A percentile compares a stretch with the other conserved stretches of the same genome.
phyloP scores from a whole-genome alignment of 2,113 vertebrate species.

The Motacilla alba region DNA sequence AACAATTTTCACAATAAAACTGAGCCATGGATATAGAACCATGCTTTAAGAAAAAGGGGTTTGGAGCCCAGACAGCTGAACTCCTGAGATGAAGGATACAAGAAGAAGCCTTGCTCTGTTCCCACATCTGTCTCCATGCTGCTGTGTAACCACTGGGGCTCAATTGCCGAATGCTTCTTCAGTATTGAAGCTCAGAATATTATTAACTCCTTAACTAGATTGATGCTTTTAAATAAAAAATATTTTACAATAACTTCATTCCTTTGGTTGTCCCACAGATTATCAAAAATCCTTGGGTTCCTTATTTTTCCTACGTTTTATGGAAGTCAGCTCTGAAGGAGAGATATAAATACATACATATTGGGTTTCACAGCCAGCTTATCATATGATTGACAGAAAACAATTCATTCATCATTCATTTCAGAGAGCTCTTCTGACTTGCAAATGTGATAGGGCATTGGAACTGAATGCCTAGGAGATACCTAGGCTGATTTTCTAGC shows the following conservation, averaged over 20 bases:
- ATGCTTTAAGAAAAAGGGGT: background rate
- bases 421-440: conserved; percentile 33
- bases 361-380: background rate
- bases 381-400: conserved; percentile 47
- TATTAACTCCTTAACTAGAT: background rate
- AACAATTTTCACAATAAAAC: background rate
- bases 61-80: background rate
- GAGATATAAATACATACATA: background rate
- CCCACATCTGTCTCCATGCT: background rate
- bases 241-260: background rate
- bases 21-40: background rate
- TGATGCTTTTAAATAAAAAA: background rate
- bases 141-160: background rate
- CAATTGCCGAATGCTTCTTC: background rate
- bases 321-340: background rate
- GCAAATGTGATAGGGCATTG: conserved; percentile 22
- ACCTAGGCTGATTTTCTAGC: conserved; percentile 3
- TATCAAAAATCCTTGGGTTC: background rate
- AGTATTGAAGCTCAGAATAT: background rate
- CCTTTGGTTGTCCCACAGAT: background rate
- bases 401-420: conserved; percentile 38
- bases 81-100: background rate
- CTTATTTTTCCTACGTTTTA: background rate
- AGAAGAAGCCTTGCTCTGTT: background rate
- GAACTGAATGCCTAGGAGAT: background rate